Percentiles rank a stretch among this genome's conserved stretches.
These are phyloP conservation scores for Oryzaephilus surinamensis DNA, from an alignment of 1,140 invertebrate species.

Conservation along the genomic window DNA sequence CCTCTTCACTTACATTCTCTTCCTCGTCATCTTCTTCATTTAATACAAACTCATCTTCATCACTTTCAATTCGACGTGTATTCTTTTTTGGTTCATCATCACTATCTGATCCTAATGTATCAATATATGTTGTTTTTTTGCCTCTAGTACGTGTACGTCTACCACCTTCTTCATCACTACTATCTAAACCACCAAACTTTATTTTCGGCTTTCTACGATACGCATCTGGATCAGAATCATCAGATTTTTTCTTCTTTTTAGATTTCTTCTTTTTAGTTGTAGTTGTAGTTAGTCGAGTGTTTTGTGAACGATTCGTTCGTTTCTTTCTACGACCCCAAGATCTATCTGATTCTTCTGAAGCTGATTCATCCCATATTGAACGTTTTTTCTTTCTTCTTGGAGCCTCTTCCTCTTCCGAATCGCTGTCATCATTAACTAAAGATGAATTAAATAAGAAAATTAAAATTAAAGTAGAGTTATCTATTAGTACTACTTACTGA, in stretches of 20 bases:
- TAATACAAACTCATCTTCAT: constrained; percentile 42
- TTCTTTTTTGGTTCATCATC: constrained; percentile 38
- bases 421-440: constrained; percentile 6
- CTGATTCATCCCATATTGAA: constrained; percentile 42
- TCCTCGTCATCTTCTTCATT: constrained; percentile 41
- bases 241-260: constrained; percentile 42
- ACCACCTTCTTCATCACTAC: constrained; percentile 39
- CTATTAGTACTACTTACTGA: constrained; percentile 38
- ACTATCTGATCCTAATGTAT: constrained; percentile 49
- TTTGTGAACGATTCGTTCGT: constrained; percentile 9
- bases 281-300: constrained; percentile 1
- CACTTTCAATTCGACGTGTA: constrained; percentile 35
- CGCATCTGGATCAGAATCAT: constrained; percentile 37
- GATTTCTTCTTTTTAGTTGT: constrained; percentile 27
- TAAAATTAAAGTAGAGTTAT: not conserved
- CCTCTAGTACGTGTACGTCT: constrained; percentile 54
- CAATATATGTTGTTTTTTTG: constrained; percentile 59
- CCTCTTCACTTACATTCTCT: constrained; percentile 39
- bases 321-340: constrained; percentile 45
- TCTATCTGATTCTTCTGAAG: constrained; percentile 46
- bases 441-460: too few species aligned
- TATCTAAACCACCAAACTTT: constrained; percentile 44
- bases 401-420: constrained; percentile 46
- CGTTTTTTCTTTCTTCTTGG: constrained; percentile 44
- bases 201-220: constrained; percentile 37